phyloP scores from a whole-genome alignment of 1,140 invertebrate genomes.

The Zaprionus vittiger region DNA sequence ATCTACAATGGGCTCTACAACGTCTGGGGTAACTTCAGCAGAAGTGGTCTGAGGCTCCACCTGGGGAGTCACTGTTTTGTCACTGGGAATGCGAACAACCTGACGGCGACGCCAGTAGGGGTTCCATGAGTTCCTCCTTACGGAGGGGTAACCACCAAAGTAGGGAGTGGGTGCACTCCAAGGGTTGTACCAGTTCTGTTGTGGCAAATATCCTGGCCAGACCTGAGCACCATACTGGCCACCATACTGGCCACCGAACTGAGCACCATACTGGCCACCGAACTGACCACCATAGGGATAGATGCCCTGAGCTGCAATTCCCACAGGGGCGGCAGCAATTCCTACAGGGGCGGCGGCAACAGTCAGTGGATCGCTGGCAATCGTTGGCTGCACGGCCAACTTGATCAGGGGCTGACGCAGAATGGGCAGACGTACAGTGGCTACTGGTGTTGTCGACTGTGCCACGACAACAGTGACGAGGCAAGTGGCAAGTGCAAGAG shows the following conservation, averaged over 20 bases:
- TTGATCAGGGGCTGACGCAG: constrained; percentile 23
- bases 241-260: not conserved
- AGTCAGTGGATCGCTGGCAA: constrained; percentile 1
- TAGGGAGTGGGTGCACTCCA: constrained; percentile 2
- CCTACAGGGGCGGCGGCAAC: not conserved
- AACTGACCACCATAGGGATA: not conserved
- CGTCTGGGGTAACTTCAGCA: not conserved
- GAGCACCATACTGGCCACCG: not conserved
- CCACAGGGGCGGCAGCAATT: too few species aligned
- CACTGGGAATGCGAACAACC: not conserved
- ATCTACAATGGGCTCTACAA: not conserved
- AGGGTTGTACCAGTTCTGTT: constrained; percentile 9
- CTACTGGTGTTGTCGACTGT: not conserved
- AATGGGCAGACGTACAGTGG: not conserved
- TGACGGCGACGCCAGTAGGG: constrained; percentile 12
- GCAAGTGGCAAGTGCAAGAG: constrained; percentile 17
- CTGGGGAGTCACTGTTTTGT: not conserved
- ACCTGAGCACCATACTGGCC: constrained; percentile 4
- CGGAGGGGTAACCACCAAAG: constrained; percentile 26
- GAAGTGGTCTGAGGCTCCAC: not conserved
- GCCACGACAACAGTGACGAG: constrained; percentile 15
- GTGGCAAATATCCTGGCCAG: constrained; percentile 20
- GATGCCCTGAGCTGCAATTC: not conserved
- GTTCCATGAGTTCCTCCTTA: not conserved
- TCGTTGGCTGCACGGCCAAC: constrained; percentile 27